Conservation (phyloP, 2,888 invertebrate species). For the Philereme transversata region DNA sequence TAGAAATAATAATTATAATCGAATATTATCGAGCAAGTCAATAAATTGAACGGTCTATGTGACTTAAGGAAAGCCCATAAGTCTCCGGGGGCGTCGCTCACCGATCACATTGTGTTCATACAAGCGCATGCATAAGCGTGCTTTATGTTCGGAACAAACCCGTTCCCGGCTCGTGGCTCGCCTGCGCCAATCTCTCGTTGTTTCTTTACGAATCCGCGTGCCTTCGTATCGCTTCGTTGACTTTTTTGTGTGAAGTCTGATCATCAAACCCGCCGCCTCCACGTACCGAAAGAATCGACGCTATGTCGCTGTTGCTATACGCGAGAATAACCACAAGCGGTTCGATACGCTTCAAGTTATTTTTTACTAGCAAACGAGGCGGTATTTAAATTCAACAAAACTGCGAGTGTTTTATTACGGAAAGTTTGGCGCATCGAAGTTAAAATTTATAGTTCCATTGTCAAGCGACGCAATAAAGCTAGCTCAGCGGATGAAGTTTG, state of each 20-base stretch:
- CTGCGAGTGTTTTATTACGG: conserved; percentile 47
- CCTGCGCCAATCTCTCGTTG: conserved; percentile 59
- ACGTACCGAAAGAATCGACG: conserved; percentile 54
- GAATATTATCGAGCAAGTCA: conserved; percentile 19
- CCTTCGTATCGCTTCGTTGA: conserved; percentile 62
- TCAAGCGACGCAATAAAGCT: conserved; percentile 37
- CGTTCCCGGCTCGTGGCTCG: conserved; percentile 57
- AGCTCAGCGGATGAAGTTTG: conserved; percentile 37
- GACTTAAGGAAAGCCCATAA: conserved; percentile 57
- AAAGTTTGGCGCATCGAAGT: conserved; percentile 44
- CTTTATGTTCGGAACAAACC: conserved; percentile 71
- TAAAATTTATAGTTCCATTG: conserved; percentile 55
- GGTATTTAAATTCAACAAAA: conserved; percentile 41
- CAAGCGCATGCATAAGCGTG: conserved; percentile 62
- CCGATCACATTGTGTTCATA: conserved; percentile 61
- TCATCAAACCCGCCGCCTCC: conserved; percentile 62
- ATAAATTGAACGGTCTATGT: conserved; percentile 39
- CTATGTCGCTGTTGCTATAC: conserved; percentile 48
- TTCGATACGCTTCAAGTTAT: conserved; percentile 34
- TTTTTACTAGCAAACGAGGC: conserved; percentile 34
- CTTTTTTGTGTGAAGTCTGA: conserved; percentile 64
- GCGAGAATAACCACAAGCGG: conserved; percentile 39
- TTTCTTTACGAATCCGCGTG: conserved; percentile 71
- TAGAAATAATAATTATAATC: conserved; percentile 27
- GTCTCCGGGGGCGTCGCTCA: conserved; percentile 52